Evolutionary conservation across 1,140 invertebrate genomes (phyloP).

Genomic region (Sycobia sp.): DNA sequence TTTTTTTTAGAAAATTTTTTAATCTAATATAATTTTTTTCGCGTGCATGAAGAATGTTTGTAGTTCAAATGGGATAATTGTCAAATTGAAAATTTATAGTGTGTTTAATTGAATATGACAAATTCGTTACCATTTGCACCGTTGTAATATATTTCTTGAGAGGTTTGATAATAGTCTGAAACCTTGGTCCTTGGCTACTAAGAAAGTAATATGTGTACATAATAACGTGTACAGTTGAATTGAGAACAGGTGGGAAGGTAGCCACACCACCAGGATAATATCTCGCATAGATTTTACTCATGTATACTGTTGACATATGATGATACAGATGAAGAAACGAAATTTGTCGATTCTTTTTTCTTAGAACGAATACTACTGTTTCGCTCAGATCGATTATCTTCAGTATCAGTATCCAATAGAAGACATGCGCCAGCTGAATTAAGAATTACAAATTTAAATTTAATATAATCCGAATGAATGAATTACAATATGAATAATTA

Average conservation of each 20-base stretch:
- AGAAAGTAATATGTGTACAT: constrained; percentile 52
- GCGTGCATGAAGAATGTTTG: no score
- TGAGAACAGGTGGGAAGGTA: constrained; percentile 41
- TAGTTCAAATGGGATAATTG: no score
- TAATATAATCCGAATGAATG: no score
- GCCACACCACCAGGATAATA: constrained; percentile 45
- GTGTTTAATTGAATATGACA: no score
- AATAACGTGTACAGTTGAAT: constrained; percentile 47
- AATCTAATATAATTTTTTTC: no score
- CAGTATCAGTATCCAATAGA: constrained; percentile 37
- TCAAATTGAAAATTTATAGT: no score
- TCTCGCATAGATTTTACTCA: constrained; percentile 69
- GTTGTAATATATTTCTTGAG: no score
- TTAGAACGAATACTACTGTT: constrained; percentile 74
- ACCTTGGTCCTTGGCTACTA: constrained; percentile 37
- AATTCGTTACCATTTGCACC: constrained; percentile 53
- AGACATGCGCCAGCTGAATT: constrained; percentile 35
- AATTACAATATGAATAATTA: no score
- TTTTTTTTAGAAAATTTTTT: no score
- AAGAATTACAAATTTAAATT: no score
- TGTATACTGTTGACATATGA: constrained; percentile 66
- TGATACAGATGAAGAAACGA: constrained; percentile 77
- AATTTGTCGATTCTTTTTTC: constrained; percentile 76
- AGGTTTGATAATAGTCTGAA: no score
- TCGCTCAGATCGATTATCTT: constrained; percentile 43